Conservation (phyloP, 37 sponge, comb jelly and placozoan genomes). For the Halisarca cf. caerulea region DNA sequence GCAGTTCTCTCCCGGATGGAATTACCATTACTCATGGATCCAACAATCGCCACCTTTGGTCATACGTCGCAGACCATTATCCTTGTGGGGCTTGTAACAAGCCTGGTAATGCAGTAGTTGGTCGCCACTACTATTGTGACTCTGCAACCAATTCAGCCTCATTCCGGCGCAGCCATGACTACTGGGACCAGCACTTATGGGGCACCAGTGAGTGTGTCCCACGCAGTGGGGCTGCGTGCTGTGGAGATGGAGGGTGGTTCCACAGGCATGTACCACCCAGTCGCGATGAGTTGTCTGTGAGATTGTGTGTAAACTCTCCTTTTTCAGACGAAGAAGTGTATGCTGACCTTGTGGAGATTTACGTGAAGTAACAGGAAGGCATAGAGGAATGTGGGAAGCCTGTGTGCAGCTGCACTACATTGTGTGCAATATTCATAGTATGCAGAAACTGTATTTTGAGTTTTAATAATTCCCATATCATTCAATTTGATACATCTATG, state of each 20-base stretch:
- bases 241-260: constrained; percentile 1
- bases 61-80: neutral
- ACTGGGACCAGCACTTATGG: constrained; percentile 20
- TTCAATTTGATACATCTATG: no score
- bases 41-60: neutral
- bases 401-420: no score
- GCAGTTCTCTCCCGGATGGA: neutral
- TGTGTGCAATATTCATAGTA: no score
- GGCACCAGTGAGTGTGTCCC: neutral
- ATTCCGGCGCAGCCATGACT: neutral
- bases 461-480: no score
- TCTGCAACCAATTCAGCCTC: neutral
- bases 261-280: neutral
- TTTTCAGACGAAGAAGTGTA: neutral
- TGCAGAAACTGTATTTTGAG: no score
- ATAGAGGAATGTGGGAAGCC: no score
- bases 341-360: neutral
- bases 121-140: neutral
- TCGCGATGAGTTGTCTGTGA: neutral
- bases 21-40: neutral
- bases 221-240: neutral
- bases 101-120: neutral
- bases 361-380: neutral
- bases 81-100: neutral
- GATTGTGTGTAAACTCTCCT: neutral